Conservation (phyloP, 37 sponge, comb jelly and placozoan species). For the Oopsacas minuta region DNA sequence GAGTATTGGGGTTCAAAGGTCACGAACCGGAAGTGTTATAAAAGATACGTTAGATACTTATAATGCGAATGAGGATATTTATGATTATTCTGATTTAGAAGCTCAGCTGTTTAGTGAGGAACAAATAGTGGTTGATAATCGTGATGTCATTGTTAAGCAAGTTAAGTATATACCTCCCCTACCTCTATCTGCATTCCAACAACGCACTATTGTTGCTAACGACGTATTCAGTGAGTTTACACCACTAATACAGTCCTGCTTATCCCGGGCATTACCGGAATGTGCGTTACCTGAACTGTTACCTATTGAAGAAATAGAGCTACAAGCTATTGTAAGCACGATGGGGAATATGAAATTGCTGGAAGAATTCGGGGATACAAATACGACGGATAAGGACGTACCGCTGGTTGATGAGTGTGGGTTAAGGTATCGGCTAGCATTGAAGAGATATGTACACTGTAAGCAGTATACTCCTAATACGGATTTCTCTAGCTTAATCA, state of each 20-base stretch:
- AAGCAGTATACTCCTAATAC: constrained; percentile 31
- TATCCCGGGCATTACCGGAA: not conserved
- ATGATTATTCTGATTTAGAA: not conserved
- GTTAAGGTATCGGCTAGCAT: constrained; percentile 60
- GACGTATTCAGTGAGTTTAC: not conserved
- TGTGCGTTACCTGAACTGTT: constrained; percentile 50
- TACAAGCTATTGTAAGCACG: constrained; percentile 65
- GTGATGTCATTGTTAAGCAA: not conserved
- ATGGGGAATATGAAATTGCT: constrained; percentile 37
- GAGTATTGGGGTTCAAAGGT: not conserved
- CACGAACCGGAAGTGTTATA: not conserved
- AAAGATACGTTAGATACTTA: constrained; percentile 4
- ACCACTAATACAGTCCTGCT: not conserved
- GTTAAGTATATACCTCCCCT: not conserved
- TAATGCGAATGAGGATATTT: constrained; percentile 7
- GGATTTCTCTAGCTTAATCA: constrained; percentile 21
- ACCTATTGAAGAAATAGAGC: constrained; percentile 55
- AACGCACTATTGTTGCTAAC: not conserved
- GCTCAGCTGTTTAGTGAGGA: constrained; percentile 30
- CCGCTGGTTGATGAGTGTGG: constrained; percentile 81
- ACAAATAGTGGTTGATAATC: not conserved
- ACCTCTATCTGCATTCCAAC: not conserved
- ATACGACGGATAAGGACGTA: not conserved
- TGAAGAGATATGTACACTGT: constrained; percentile 40
- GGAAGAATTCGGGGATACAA: not conserved